phyloP scores from a whole-genome alignment of 2,797 vertebrate genomes.

The Helarctos malayanus region DNA sequence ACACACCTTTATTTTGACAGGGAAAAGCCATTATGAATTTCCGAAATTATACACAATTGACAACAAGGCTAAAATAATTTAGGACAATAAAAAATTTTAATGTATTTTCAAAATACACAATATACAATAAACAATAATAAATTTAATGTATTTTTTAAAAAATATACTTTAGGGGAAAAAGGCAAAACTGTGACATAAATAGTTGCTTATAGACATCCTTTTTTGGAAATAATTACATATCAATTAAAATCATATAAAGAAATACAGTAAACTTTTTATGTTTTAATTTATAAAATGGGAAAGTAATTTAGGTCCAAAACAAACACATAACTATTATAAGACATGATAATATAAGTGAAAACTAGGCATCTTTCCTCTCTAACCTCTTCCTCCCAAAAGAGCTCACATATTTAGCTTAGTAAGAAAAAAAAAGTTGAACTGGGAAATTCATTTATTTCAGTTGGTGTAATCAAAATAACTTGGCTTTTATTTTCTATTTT shows the following conservation, averaged over 20 bases:
- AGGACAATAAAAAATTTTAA: not conserved
- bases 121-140: not conserved
- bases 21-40: slow-evolving; percentile 40
- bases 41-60: slow-evolving; percentile 27
- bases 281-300: slow-evolving; percentile 51
- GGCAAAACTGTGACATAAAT: slow-evolving; percentile 15
- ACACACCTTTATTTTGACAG: slow-evolving; percentile 69
- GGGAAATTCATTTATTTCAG: not conserved
- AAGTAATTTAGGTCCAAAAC: slow-evolving; percentile 22
- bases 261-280: slow-evolving; percentile 2
- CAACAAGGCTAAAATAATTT: slow-evolving; percentile 8
- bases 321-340: not conserved
- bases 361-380: not conserved
- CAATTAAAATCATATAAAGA: not conserved
- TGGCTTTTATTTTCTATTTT: not conserved
- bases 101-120: not conserved
- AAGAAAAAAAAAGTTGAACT: not conserved
- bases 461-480: slow-evolving; percentile 27
- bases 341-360: slow-evolving; percentile 48
- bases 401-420: not conserved
- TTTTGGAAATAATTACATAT: slow-evolving; percentile 19
- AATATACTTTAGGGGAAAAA: not conserved
- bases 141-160: not conserved
- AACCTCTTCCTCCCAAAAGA: not conserved
- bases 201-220: not conserved